Base-by-base conservation (phyloP, 2,888 invertebrate species). In the Caradrina kadenii region DNA sequence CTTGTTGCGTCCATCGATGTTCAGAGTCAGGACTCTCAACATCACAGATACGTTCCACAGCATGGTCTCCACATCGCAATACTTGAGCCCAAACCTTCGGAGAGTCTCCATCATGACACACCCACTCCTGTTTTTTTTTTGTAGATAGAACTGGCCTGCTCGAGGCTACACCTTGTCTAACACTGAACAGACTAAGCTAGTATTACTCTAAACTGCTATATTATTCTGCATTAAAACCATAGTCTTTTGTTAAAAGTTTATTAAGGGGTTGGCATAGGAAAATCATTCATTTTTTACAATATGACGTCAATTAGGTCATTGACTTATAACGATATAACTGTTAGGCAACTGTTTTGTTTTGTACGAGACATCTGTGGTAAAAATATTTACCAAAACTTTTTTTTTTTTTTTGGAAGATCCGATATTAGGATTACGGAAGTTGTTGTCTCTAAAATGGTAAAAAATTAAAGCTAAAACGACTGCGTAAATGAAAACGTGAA, bases 1-100 rank as follows among this genome's bases (percentile, higher is more conserved):
- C 17, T 81, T 85, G 67, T 87, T 78, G 7, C 83, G 75, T 15
- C 63, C 81, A 69, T 91, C 88, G 21, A 92, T 83, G 67, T 90
- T 88, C 6, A 93, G 73, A 0, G 87, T 79, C 8, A 91, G 69
- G 0, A 68, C 69, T 61, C 90, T 76, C 45, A 92, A 80, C 62
- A 92, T 69, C n/a, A 83, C 65, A 0, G 86, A 81, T 0, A 90
- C 84, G 67, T 93, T 93, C 81, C 85, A 86, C 31, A 92, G 31
- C 89, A 93, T 91, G 0, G 89, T 90, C 4, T 88, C 84, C 49
- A 92, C 76, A 48, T 91, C 91, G 54, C 88, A 90, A 68, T 88
- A 78, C 6, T 74, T 63, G 64, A 89, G 54, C 0, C 90, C 87
- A 42, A 89, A 91, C 71, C 86, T 88, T 1, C 71, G 56, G 19